phyloP scores from a whole-genome alignment of 2,113 vertebrate species.

The Myiozetetes cayanensis region DNA sequence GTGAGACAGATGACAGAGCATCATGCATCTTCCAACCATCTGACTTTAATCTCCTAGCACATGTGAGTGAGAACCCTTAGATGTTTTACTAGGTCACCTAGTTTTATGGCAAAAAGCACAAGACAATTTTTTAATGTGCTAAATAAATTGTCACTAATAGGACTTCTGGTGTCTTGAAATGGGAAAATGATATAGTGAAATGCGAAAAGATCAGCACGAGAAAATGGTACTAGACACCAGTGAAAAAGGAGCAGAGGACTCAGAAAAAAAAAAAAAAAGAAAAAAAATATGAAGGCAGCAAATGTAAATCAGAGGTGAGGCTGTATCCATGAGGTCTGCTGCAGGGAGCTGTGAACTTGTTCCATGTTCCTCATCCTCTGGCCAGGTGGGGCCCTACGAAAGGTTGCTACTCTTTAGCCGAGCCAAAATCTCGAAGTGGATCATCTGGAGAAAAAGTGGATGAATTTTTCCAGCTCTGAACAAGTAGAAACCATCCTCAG shows the following conservation, averaged over 20 bases:
- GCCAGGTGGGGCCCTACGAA: background rate
- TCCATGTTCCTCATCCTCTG: background rate
- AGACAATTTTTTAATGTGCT: background rate
- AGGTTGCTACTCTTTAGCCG: background rate
- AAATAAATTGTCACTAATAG: background rate
- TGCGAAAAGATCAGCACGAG: slow-evolving; percentile 20
- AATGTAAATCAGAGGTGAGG: background rate
- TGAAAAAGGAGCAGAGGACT: slow-evolving; percentile 10
- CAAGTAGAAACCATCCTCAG: background rate
- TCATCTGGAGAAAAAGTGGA: background rate
- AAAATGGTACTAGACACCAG: slow-evolving; percentile 3
- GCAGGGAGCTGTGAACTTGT: background rate
- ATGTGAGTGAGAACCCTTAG: background rate
- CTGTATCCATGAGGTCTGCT: background rate
- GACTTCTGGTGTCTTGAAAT: background rate
- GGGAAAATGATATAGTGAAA: background rate
- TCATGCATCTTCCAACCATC: background rate
- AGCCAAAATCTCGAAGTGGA: background rate
- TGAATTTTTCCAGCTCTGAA: background rate
- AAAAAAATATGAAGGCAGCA: background rate
- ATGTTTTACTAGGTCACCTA: slow-evolving; percentile 36
- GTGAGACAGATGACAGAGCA: background rate
- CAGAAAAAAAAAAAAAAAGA: slow-evolving; percentile 1
- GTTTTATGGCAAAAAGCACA: slow-evolving; percentile 1
- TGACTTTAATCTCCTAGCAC: background rate